Evolutionary conservation across 2,888 invertebrate genomes (phyloP).

Genomic region (Yponomeuta sedellus): DNA sequence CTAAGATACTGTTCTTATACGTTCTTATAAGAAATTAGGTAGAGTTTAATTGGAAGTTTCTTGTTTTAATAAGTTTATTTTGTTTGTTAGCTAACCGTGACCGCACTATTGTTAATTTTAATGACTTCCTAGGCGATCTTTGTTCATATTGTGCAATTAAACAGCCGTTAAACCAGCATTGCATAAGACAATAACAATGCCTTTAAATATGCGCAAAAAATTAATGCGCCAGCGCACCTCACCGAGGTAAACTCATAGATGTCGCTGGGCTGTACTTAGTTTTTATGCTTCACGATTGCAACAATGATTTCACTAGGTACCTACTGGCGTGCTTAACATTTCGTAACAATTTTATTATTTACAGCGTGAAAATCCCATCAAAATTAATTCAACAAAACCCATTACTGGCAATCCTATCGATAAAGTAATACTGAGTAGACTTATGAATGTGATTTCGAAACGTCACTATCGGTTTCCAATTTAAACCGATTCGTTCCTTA

Average conservation of each 20-base stretch:
- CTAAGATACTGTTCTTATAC: neutral
- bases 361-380: slow-evolving; percentile 74
- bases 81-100: slow-evolving; percentile 57
- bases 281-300: slow-evolving; percentile 13
- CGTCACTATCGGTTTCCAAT: slow-evolving; percentile 76
- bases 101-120: slow-evolving; percentile 54
- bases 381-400: slow-evolving; percentile 75
- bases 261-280: slow-evolving; percentile 38
- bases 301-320: neutral
- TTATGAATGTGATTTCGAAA: slow-evolving; percentile 76
- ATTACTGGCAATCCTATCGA: slow-evolving; percentile 71
- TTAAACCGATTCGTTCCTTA: slow-evolving; percentile 76
- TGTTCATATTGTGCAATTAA: slow-evolving; percentile 24
- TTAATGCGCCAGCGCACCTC: slow-evolving; percentile 56
- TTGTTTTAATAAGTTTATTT: neutral
- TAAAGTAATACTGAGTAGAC: slow-evolving; percentile 67
- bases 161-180: neutral
- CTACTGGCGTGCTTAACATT: slow-evolving; percentile 35
- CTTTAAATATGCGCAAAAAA: slow-evolving; percentile 24
- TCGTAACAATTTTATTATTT: slow-evolving; percentile 71
- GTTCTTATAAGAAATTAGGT: neutral
- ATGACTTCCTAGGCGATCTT: slow-evolving; percentile 52
- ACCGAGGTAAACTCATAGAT: slow-evolving; percentile 33
- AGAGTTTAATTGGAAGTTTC: neutral
- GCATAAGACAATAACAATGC: neutral